Evolutionary conservation across 2,888 invertebrate genomes (phyloP).

Genomic region (Epinotia brunnichana): DNA sequence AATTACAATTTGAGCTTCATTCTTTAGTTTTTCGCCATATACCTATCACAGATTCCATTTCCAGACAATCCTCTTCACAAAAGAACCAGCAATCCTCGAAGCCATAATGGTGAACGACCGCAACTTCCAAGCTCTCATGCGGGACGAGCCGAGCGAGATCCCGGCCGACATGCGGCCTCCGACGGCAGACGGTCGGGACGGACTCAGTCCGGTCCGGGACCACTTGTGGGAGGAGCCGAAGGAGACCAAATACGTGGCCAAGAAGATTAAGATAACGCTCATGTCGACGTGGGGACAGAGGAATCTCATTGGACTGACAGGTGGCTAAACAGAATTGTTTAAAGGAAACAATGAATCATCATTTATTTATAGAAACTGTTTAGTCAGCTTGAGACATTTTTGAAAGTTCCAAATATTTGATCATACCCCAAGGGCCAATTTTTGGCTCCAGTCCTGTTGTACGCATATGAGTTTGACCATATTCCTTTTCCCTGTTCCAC

Average conservation of each 20-base stretch:
- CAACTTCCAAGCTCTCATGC: conserved; percentile 72
- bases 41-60: conserved; percentile 50
- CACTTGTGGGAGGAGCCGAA: conserved; percentile 55
- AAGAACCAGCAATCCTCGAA: conserved; percentile 88
- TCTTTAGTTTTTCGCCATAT: background rate
- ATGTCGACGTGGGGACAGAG: conserved; percentile 87
- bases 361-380: background rate
- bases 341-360: no score
- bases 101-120: conserved; percentile 70
- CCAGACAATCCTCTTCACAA: conserved; percentile 93
- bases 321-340: conserved; percentile 50
- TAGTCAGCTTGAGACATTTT: background rate
- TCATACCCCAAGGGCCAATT: background rate
- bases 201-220: conserved; percentile 53
- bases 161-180: conserved; percentile 81
- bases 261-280: conserved; percentile 81
- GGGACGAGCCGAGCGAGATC: conserved; percentile 65
- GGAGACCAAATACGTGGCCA: conserved; percentile 66
- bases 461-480: no score
- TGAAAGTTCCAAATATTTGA: background rate
- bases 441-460: background rate
- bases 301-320: conserved; percentile 85
- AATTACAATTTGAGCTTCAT: background rate
- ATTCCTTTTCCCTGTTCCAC: no score
- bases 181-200: conserved; percentile 80